Conservation (phyloP, 2,888 invertebrate genomes). For the Pasiphila rectangulata region DNA sequence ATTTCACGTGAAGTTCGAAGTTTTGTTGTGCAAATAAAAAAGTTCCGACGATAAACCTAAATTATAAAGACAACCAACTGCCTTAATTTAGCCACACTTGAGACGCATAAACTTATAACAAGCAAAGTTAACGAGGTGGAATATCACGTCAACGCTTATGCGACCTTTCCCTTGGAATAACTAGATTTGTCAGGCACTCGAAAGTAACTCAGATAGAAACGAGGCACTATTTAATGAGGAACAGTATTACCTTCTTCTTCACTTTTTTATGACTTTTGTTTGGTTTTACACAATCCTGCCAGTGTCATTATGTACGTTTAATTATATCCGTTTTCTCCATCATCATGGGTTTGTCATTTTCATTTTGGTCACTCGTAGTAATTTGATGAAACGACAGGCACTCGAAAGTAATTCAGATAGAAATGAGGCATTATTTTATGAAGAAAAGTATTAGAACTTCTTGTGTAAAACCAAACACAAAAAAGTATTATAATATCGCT, state of each 20-base stretch:
- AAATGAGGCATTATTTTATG: slow-evolving; percentile 3
- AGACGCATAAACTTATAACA: slow-evolving; percentile 68
- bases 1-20: background rate
- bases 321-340: too few relatives aligned
- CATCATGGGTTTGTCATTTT: too few relatives aligned
- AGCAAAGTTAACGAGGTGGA: slow-evolving; percentile 71
- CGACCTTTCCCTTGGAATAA: slow-evolving; percentile 31
- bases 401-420: slow-evolving; percentile 1
- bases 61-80: slow-evolving; percentile 10
- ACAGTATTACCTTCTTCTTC: too few relatives aligned
- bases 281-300: too few relatives aligned
- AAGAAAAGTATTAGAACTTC: background rate
- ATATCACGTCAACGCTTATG: slow-evolving; percentile 48
- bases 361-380: too few relatives aligned
- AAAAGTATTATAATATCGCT: too few relatives aligned
- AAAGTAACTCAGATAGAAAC: slow-evolving; percentile 8
- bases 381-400: too few relatives aligned
- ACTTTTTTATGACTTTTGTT: too few relatives aligned
- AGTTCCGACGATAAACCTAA: too few relatives aligned
- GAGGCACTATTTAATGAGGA: background rate
- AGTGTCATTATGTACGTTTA: too few relatives aligned
- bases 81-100: slow-evolving; percentile 15
- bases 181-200: slow-evolving; percentile 24
- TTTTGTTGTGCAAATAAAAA: background rate
- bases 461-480: too few relatives aligned